These are phyloP conservation scores for Pseudomugil tenellus DNA, from an alignment of 2,797 vertebrate genomes.

Conservation along the genomic window DNA sequence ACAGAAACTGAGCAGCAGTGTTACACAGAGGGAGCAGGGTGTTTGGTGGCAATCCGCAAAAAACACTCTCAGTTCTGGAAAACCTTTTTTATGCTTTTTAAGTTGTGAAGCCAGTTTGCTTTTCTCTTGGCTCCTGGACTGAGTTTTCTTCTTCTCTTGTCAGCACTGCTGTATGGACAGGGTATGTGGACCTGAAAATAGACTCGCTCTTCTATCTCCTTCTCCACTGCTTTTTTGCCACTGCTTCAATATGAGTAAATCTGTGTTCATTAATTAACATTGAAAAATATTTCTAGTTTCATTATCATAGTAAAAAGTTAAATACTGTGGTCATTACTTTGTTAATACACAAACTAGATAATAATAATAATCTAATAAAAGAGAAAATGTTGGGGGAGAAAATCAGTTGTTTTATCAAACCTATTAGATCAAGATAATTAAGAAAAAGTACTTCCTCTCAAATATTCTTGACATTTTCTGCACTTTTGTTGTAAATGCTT, in stretches of 20 bases:
- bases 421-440: no score
- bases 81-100: constrained; percentile 25
- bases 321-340: background rate
- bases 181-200: constrained; percentile 30
- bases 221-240: background rate
- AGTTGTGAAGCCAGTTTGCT: constrained; percentile 28
- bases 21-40: background rate
- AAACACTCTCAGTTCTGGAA: constrained; percentile 8
- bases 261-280: constrained; percentile 25
- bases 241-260: constrained; percentile 36
- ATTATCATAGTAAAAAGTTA: no score
- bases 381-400: no score
- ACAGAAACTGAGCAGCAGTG: constrained; percentile 15
- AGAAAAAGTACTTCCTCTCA: no score
- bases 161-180: constrained; percentile 28
- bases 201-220: constrained; percentile 7
- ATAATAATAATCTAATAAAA: no score
- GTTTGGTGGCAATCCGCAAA: background rate
- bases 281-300: background rate
- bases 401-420: no score
- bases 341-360: background rate
- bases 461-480: no score
- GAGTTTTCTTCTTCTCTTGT: constrained; percentile 28
- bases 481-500: no score
- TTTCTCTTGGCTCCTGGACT: constrained; percentile 33